Base-by-base conservation (phyloP, 2,113 vertebrate species). In the Erythrocercus mccallii region DNA sequence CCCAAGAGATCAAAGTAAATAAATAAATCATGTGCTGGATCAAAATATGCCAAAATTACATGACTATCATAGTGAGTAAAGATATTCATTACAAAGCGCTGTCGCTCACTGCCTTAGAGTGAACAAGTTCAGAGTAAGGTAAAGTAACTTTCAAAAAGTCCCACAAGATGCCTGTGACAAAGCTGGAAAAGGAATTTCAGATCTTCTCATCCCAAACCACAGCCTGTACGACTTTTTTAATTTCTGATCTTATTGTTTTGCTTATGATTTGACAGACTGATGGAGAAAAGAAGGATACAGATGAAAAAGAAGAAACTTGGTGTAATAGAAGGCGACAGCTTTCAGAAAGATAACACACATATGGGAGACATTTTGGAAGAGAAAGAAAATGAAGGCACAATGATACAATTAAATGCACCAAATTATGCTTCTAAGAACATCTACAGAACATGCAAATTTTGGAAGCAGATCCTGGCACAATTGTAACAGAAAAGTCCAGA, bases 181-280 rank as follows among this genome's bases (percentile, higher is more conserved):
- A 89, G 57, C 20, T 95, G 50, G 61, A 92, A 94, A 79, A 28
- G 15, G 48, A 35, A 87, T 91, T 92, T 94, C 61, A 91, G 61
- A 87, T 80, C 57, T 73, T 78, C 56, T 72, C 48, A 79, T 89
- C 70, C 48, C 73, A 94, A 89, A 74, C 31, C 61, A 86, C 40
- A 92, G 80, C 53, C 37, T 57, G 16, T 13, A 87, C 3, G 2
- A 79, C 57, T 71, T 89, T 37, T 40, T 85, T 85, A 18, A 72
- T 85, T 72, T 87, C 78, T 40, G 10, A 65, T 92, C 54, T 80
- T n/a, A 51, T 38, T 90, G 48, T 38, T 95, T 87, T 40, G 6
- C 35, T 72, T 50, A 74, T 54, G 24, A 80, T 84, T 78, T 89
- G 84, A 86, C 80, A 94, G 30, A 56, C 18, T 90, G 48, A 58